phyloP scores from a whole-genome alignment of 2,888 invertebrate genomes.

The Melanotus villosus region DNA sequence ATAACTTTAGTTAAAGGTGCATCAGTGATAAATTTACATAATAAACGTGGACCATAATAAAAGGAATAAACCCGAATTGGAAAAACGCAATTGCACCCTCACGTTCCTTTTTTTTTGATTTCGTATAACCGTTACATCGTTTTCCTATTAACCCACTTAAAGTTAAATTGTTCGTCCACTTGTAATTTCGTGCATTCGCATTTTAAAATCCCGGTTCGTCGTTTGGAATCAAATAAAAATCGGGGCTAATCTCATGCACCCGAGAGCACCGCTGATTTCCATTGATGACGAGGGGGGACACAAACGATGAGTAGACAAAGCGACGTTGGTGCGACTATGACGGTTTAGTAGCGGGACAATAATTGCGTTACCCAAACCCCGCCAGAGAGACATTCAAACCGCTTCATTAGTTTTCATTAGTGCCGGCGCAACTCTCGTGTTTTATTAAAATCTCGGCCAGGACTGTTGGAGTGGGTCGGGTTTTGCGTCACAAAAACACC shows the following conservation, averaged over 20 bases:
- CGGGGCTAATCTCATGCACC: background rate
- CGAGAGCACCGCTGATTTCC: conserved; percentile 19
- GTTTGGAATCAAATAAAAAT: conserved; percentile 4
- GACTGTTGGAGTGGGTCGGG: conserved; percentile 36
- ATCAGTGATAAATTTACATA: no score
- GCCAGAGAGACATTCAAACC: conserved; percentile 45
- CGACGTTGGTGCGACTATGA: conserved; percentile 31
- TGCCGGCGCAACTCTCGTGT: conserved; percentile 47
- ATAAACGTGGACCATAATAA: no score
- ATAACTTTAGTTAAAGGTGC: no score
- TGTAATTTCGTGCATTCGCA: background rate
- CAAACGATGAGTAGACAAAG: conserved; percentile 24
- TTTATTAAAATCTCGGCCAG: conserved; percentile 50
- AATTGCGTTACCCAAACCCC: conserved; percentile 45
- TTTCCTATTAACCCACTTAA: no score
- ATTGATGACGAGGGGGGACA: conserved; percentile 29
- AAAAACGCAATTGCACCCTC: no score
- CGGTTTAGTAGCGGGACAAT: conserved; percentile 40
- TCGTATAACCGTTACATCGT: no score
- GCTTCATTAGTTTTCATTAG: conserved; percentile 54
- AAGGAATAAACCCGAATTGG: no score
- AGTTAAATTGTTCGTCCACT: background rate
- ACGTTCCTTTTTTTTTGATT: no score
- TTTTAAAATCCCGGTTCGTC: background rate
- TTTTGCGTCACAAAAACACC: conserved; percentile 40